Evolutionary conservation across 2,113 vertebrate species (phyloP), one percentile per base, ranked within the genome.

Genomic region (Aviceda subcristata): DNA sequence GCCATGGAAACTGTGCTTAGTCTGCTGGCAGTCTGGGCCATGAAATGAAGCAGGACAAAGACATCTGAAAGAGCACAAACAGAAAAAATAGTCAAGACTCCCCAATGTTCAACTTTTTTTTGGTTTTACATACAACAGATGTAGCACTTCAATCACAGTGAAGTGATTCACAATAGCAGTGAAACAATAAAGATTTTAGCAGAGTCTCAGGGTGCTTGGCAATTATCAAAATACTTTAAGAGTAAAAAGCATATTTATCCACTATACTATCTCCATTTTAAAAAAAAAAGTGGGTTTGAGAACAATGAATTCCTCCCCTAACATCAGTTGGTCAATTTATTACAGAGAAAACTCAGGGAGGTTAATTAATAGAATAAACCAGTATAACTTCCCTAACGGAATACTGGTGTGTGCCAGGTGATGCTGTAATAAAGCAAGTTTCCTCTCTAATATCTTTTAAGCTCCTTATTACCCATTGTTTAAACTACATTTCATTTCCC

Each of bases 21-120:
- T 99, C 97, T 99, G 99, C 97, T 99, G 99, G 98, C 99, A 99
- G 76, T 99, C 98, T 22, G 99, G 98, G 74, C 99, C 99, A 36
- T 99, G 98, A 56, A 98, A 99, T 27, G 98, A 98, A 87, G 98
- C 90, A 14, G 98, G 98, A 95, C 99, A 99, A 69, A 98, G 98
- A 97, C 99, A 99, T 97, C 99, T 99, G 94, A 81, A 97, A 95
- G 30, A 64, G 56, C 67, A 96, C 32, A 67, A 92, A 79, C n/a
- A 78, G 30, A 95, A 83, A 73, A 82, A 88, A 71, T 8, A 63
- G 38, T 88, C n/a, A 67, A 51, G 86, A 86, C 71, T 63, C 38
- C 32, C 38, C 20, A 12, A 7, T 5, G 19, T 34, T 90, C 32
- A 77, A 48, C n/a, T 43, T 48, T 43, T 50, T 26, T 50, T 26